Base-by-base conservation (phyloP, 2,797 vertebrate species). In the Coregonus sp. region DNA sequence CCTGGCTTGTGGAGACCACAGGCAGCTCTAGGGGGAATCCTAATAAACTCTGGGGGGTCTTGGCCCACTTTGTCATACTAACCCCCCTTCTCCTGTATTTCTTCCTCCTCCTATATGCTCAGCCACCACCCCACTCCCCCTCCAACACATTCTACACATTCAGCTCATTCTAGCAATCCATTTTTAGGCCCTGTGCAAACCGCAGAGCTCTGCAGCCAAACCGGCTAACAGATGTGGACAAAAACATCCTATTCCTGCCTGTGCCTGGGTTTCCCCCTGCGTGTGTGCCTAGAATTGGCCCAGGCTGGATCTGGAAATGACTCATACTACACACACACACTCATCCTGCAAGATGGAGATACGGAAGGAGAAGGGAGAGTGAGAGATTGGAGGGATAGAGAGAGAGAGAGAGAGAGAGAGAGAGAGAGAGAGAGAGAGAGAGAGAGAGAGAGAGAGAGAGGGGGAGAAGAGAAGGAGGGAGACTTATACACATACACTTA, bases 281-380 rank as follows among this genome's bases (percentile, higher is more conserved):
- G 72, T 86, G 82, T 88, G 89, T 85, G 85, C 81, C 63, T 80
- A 78, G 86, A 84, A 85, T 88, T 92, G 88, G 86, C 89, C 86
- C 84, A 75, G 85, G 87, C 87, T 87, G 89, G 86, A 88, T 86
- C 77, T 88, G 89, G 88, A 92, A 90, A 91, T 94, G 92, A 94
- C 90, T 92, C 87, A 89, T 82, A 80, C 86, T 74, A 56, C 29
- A 75, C 69, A 74, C 56, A 68, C 33, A 72, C 50, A 40, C 85
- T 89, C 81, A 86, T 86, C 78, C 85, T 89, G 85, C 74, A 31
- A 73, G n/a, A 78, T 20, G 25, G 37, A 47, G 37, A 40, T 31
- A 47, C 33, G 11, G 29, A 63, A 65, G 35, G 37, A 16, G 67
- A 52, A 20, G 82, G 78, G 76, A 52, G 70, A 74, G 72, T 52